Evolutionary conservation across 37 sponge, comb jelly and placozoan genomes (phyloP), one percentile per base, ranked within the genome.

Genomic region (Haliclona indistincta): DNA sequence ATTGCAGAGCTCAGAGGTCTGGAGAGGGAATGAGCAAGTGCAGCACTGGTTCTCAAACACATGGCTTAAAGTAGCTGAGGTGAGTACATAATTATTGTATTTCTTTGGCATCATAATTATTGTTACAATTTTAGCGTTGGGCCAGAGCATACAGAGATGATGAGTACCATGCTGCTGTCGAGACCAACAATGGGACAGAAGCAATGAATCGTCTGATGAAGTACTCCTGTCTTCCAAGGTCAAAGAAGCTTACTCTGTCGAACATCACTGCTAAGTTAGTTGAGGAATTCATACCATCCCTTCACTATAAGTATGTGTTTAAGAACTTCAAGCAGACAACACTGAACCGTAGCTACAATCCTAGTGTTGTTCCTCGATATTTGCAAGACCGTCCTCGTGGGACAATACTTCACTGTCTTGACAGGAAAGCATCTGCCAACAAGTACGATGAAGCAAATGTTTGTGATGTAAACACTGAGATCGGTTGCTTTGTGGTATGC

Each of bases 101-200:
- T n/a, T n/a, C n/a, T n/a, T n/a, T n/a, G n/a, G n/a, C n/a, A n/a
- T n/a, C n/a, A n/a, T n/a, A n/a, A n/a, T n/a, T n/a, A n/a, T n/a
- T n/a, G n/a, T n/a, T n/a, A n/a, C n/a, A n/a, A n/a, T n/a, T n/a
- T n/a, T 39, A 65, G 67, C 30, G 38, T 61, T 65, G 67, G 67
- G 67, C 67, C 29, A 17, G 73, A 34, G 29, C 56, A 10, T 72
- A 28, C 58, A n/a, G 56, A 34, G 73, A 47, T 8, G 22, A 15
- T 4, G 15, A 29, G 4, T 72, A 72, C 22, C 73, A 72, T 53
- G 73, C 73, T 5, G 73, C 73, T 35, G 58, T 72, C 17, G 73
- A 72, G 10, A 72, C 56, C 4, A 72, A 72, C 38, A 72, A 72
- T 72, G 73, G 73, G 4, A 28, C 33, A 22, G 58, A 54, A 72